A percentile compares a stretch with the other conserved stretches of the same genome.
phyloP scores from a whole-genome alignment of 2,888 invertebrate species.

The Thumatha senex region DNA sequence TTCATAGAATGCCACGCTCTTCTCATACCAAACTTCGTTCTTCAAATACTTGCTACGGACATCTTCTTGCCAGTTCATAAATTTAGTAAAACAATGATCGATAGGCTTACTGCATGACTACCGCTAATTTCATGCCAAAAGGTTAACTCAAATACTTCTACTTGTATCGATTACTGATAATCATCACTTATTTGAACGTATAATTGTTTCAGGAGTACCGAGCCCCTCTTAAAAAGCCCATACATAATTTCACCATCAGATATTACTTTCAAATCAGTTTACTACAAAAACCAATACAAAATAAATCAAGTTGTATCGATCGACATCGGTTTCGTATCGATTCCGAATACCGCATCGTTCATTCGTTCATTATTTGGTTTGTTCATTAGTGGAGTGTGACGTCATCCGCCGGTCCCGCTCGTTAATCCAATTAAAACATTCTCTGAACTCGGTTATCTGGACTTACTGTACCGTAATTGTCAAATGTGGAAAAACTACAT shows the following conservation, averaged over 20 bases:
- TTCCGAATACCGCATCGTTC: constrained; percentile 19
- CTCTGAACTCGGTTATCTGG: constrained; percentile 41
- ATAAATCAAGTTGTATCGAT: constrained; percentile 40
- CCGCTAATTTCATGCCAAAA: too few relatives aligned
- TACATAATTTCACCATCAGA: neutral
- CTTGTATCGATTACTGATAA: too few relatives aligned
- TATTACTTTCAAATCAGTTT: constrained; percentile 4
- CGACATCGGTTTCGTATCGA: constrained; percentile 33
- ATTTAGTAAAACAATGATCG: too few relatives aligned
- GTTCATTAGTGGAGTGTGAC: constrained; percentile 25
- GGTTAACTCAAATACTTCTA: too few relatives aligned
- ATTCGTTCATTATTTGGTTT: constrained; percentile 21
- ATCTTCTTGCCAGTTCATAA: too few relatives aligned
- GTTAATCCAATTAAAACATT: constrained; percentile 74
- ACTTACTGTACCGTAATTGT: constrained; percentile 31
- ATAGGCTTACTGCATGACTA: too few relatives aligned
- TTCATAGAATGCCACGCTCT: too few relatives aligned
- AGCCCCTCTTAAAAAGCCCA: constrained; percentile 1
- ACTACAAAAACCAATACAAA: constrained; percentile 12
- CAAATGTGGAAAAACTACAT: constrained; percentile 6
- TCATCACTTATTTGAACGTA: too few relatives aligned
- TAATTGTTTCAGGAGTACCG: constrained; percentile 3
- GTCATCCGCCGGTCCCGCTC: constrained; percentile 39
- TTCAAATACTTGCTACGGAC: too few relatives aligned
- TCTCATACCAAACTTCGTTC: too few relatives aligned